These are phyloP conservation scores for Ophion slaviceki DNA, from an alignment of 2,888 invertebrate genomes.

Conservation along the genomic window DNA sequence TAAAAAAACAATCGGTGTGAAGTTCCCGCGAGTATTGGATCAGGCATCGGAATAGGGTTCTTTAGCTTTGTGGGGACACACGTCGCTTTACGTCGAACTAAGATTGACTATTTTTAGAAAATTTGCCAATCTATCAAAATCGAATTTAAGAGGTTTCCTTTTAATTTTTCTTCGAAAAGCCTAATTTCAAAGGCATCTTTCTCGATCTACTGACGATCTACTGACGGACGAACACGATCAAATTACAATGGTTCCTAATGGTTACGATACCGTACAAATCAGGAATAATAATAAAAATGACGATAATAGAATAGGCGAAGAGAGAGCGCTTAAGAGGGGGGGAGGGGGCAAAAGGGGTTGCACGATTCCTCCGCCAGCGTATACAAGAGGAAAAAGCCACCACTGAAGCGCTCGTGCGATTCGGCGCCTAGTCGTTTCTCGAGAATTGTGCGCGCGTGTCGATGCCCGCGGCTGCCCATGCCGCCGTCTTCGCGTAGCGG, in stretches of 20 bases:
- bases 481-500: conserved; percentile 21
- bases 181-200: too few species aligned
- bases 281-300: conserved; percentile 8
- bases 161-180: too few species aligned
- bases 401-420: background rate
- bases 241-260: background rate
- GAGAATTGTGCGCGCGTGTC: conserved; percentile 9
- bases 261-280: background rate
- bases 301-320: background rate
- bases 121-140: too few species aligned
- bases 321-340: too few species aligned
- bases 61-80: too few species aligned
- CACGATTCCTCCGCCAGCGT: background rate
- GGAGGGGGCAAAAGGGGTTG: background rate
- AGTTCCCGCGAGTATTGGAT: too few species aligned
- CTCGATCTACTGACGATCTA: background rate
- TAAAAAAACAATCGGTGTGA: background rate
- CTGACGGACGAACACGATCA: background rate
- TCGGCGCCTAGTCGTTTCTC: background rate
- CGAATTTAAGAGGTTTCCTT: too few species aligned
- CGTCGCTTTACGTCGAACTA: too few species aligned
- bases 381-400: background rate
- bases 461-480: background rate
- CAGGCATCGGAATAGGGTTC: too few species aligned
- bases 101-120: too few species aligned